Conservation (phyloP, 2,888 invertebrate genomes). For the Hesperia comma region DNA sequence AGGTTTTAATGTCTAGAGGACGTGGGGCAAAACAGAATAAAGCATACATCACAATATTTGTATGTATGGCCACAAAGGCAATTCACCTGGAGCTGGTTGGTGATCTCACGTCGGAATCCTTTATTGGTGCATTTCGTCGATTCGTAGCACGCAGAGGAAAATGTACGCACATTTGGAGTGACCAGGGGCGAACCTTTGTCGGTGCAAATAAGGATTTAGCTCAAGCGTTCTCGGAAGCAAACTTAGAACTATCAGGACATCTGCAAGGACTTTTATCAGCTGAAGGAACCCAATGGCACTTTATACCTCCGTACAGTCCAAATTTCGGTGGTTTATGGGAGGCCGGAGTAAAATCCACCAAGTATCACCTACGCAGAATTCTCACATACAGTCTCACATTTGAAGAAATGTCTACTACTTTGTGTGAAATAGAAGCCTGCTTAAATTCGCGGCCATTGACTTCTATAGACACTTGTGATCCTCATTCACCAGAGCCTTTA, state of each 20-base stretch:
- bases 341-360: no score
- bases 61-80: background rate
- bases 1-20: no score
- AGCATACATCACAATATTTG: no score
- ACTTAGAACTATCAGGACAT: conserved; percentile 2
- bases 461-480: conserved; percentile 10
- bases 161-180: background rate
- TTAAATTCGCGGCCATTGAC: conserved; percentile 5
- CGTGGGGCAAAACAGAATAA: no score
- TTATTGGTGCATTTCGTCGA: conserved; percentile 4
- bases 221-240: background rate
- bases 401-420: conserved; percentile 6
- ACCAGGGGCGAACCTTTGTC: no score
- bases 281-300: conserved; percentile 16
- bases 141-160: conserved; percentile 4
- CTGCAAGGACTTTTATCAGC: background rate
- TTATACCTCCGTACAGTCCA: conserved; percentile 12
- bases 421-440: conserved; percentile 6
- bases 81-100: conserved; percentile 6
- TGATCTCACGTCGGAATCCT: conserved; percentile 3
- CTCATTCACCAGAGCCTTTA: background rate
- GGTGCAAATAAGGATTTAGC: conserved; percentile 4
- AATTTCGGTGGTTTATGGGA: no score
- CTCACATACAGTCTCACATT: conserved; percentile 2
- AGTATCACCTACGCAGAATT: conserved; percentile 3